Evolutionary conservation across 2,888 invertebrate species (phyloP), one percentile per base, ranked within the genome.

Genomic region (Leptopilina syphax): DNA sequence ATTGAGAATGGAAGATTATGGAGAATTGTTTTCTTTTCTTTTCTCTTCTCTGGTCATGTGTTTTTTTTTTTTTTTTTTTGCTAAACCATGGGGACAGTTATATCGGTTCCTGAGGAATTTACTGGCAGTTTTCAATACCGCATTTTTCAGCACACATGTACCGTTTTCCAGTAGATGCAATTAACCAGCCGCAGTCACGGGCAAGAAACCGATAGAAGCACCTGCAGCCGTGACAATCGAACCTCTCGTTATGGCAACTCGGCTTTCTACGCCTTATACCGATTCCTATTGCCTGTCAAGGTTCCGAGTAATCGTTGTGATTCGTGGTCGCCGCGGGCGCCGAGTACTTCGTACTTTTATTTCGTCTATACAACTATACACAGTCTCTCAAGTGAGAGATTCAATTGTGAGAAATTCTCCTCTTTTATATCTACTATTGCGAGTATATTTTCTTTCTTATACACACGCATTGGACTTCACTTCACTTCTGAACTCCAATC

Each of bases 241-340:
- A 83, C 81, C 83, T 50, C 85, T 85, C 84, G 84, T 85, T 85
- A 85, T 85, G 85, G 86, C 84, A 85, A 86, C 84, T 81, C 82
- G 86, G 85, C 85, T 84, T 82, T 79, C 84, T 76, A 81, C 80
- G 80, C 84, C 85, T 86, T 86, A 85, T 84, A 83, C 84, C 84
- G 84, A 85, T 85, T 84, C 83, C 85, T 84, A 85, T 86, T 85
- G 85, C 82, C 83, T 82, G 84, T 86, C 85, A 83, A 82, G 84
- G 81, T 84, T 85, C 83, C 81, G 67, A 73, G 83, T 83, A 83
- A 82, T 83, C 82, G 82, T 78, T 77, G 78, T 63, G 80, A 82
- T 82, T 81, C 78, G 76, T 73, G 73, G 73, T 81, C 83, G 80
- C 79, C 82, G 80, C 79, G 67, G 77, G 77, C 76, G 77, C 77